Evolutionary conservation across 2,113 vertebrate species (phyloP).

Genomic region (Lophotis ruficrista): DNA sequence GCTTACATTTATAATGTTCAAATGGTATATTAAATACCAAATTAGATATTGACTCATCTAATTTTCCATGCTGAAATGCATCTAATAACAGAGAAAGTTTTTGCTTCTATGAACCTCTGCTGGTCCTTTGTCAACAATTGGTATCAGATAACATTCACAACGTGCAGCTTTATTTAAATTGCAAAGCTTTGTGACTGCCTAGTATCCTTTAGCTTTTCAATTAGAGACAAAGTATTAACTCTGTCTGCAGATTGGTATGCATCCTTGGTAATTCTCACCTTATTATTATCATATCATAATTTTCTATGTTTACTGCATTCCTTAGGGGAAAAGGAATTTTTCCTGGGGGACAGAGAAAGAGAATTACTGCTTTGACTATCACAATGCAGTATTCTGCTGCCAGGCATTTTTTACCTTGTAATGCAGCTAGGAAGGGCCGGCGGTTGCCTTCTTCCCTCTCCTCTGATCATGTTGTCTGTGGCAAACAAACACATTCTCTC

Average conservation of each 20-base stretch:
- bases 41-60: neutral
- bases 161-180: neutral
- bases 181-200: neutral
- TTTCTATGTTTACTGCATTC: neutral
- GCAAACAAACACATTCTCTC: neutral
- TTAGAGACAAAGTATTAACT: neutral
- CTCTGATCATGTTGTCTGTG: neutral
- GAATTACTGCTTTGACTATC: neutral
- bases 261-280: neutral
- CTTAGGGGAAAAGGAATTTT: neutral
- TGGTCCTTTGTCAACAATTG: neutral
- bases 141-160: neutral
- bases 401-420: neutral
- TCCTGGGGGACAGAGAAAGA: neutral
- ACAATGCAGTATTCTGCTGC: neutral
- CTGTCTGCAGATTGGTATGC: neutral
- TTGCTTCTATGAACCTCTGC: neutral
- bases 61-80: conserved; percentile 2
- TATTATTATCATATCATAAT: neutral
- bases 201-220: neutral
- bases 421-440: neutral
- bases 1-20: neutral
- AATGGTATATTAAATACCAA: conserved; percentile 39
- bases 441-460: neutral
- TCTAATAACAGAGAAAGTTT: neutral